Conservation (phyloP, 2,888 invertebrate genomes). For the Cosmorhoe ocellata region DNA sequence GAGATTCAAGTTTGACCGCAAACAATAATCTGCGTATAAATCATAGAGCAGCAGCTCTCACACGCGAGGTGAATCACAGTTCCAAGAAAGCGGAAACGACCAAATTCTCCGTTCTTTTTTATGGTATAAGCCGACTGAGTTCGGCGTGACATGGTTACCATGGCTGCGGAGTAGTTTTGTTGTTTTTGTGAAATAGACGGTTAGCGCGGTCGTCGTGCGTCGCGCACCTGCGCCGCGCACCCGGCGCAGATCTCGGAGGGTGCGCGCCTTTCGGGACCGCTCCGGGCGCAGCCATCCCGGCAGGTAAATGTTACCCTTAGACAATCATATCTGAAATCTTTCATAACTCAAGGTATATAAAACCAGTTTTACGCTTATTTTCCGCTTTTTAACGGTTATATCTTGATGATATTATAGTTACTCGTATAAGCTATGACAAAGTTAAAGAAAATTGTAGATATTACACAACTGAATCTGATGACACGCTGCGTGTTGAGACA, state of each 20-base stretch:
- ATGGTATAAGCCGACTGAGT: slow-evolving; percentile 60
- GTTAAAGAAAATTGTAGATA: slow-evolving; percentile 29
- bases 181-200: slow-evolving; percentile 63
- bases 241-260: slow-evolving; percentile 76
- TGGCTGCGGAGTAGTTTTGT: slow-evolving; percentile 47
- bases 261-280: slow-evolving; percentile 46
- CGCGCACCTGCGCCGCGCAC: slow-evolving; percentile 74
- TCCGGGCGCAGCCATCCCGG: slow-evolving; percentile 44
- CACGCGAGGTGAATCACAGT: slow-evolving; percentile 76
- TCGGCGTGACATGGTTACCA: slow-evolving; percentile 49
- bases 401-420: slow-evolving; percentile 31
- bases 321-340: slow-evolving; percentile 41
- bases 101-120: slow-evolving; percentile 73
- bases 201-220: slow-evolving; percentile 61
- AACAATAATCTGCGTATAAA: slow-evolving; percentile 67
- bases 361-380: slow-evolving; percentile 43
- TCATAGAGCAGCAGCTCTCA: slow-evolving; percentile 58
- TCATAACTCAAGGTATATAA: slow-evolving; percentile 40
- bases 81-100: slow-evolving; percentile 79
- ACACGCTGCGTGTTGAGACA: slow-evolving; percentile 39
- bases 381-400: slow-evolving; percentile 32
- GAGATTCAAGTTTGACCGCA: slow-evolving; percentile 62
- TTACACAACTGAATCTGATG: slow-evolving; percentile 50
- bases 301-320: slow-evolving; percentile 68
- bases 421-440: slow-evolving; percentile 42